A percentile compares a stretch with the other conserved stretches of the same genome.
These are phyloP conservation scores for Craterocephalus amniculus DNA, from an alignment of 2,797 vertebrate species.

Conservation along the genomic window DNA sequence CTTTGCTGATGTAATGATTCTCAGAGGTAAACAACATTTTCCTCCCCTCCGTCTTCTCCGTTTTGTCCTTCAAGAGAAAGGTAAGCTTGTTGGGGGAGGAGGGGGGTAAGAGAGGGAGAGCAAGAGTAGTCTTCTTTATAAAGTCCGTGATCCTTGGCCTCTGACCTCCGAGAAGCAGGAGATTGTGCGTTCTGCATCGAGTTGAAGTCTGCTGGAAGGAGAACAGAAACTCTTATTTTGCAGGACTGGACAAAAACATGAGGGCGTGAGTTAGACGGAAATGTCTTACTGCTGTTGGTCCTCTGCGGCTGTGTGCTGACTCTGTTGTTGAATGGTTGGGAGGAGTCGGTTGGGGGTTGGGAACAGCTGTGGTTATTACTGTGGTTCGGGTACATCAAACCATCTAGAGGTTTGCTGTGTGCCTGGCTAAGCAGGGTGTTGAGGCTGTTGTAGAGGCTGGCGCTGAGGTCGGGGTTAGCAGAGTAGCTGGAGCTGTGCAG, in stretches of 20 bases:
- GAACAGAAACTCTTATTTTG: constrained; percentile 17
- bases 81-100: constrained; percentile 69
- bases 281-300: constrained; percentile 55
- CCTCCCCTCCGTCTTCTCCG: constrained; percentile 79
- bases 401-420: constrained; percentile 62
- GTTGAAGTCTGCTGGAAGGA: constrained; percentile 58
- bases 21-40: constrained; percentile 82
- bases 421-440: constrained; percentile 78
- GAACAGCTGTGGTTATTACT: constrained; percentile 44
- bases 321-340: constrained; percentile 51
- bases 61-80: constrained; percentile 76
- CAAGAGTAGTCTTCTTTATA: constrained; percentile 63
- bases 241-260: background rate
- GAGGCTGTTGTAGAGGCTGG: constrained; percentile 81
- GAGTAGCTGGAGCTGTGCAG: constrained; percentile 52
- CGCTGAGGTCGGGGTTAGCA: constrained; percentile 62
- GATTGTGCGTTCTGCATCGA: constrained; percentile 46
- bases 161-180: constrained; percentile 62
- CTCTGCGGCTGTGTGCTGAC: constrained; percentile 38
- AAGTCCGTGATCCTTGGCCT: constrained; percentile 59
- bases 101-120: constrained; percentile 68
- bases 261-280: background rate
- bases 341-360: constrained; percentile 32
- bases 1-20: background rate
- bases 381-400: constrained; percentile 43